A percentile compares a stretch with the other conserved stretches of the same genome.
phyloP scores from a whole-genome alignment of 1,140 invertebrate genomes.

The Anthonomus grandis region DNA sequence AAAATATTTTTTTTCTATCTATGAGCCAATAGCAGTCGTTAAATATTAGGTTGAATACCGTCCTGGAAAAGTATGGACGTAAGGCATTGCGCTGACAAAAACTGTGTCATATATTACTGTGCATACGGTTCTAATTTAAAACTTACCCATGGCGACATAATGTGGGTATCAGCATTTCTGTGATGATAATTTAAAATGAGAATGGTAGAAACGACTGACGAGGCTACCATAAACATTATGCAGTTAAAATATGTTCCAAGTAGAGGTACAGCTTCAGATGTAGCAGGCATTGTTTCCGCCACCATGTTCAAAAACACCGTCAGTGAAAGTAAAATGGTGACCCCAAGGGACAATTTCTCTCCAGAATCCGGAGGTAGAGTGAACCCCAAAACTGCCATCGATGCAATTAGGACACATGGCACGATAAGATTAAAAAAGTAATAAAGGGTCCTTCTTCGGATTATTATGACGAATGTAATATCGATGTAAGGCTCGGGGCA shows the following conservation, averaged over 20 bases:
- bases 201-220: slow-evolving; percentile 96
- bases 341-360: slow-evolving; percentile 97
- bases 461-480: slow-evolving; percentile 95
- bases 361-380: slow-evolving; percentile 97
- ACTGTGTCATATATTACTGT: no score
- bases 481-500: slow-evolving; percentile 95
- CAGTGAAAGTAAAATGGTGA: slow-evolving; percentile 96
- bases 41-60: no score
- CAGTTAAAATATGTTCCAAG: slow-evolving; percentile 97
- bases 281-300: slow-evolving; percentile 87
- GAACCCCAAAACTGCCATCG: slow-evolving; percentile 96
- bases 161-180: slow-evolving; percentile 92
- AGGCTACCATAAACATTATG: slow-evolving; percentile 99
- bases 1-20: no score
- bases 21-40: no score
- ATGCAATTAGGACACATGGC: slow-evolving; percentile 96
- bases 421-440: slow-evolving; percentile 99
- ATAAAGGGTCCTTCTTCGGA: slow-evolving; percentile 92
- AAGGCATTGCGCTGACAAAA: no score
- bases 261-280: slow-evolving; percentile 78
- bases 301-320: slow-evolving; percentile 96
- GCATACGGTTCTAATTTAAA: no score
- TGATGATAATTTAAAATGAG: slow-evolving; percentile 98
- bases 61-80: no score
- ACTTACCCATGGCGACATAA: slow-evolving; percentile 94